phyloP scores from a whole-genome alignment of 2,113 vertebrate genomes.

The Pycnonotus jocosus region DNA sequence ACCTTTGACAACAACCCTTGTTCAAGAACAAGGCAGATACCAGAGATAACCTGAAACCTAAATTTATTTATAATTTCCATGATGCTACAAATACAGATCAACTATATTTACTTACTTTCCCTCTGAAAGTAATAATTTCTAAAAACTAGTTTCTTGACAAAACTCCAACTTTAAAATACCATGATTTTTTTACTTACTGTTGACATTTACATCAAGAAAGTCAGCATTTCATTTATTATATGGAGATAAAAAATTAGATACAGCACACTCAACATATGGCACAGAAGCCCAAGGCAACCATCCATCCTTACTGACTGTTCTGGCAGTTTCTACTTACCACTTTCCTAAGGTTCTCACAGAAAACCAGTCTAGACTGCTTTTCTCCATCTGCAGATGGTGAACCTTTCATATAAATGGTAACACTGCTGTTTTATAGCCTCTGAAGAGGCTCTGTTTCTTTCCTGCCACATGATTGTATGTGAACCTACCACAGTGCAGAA shows the following conservation, averaged over 20 bases:
- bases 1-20: neutral
- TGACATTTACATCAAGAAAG: slow-evolving; percentile 28
- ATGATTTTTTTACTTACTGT: neutral
- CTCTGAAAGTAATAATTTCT: neutral
- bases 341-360: neutral
- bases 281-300: slow-evolving; percentile 12
- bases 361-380: neutral
- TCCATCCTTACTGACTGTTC: neutral
- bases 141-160: neutral
- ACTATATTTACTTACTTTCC: neutral
- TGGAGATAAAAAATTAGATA: neutral
- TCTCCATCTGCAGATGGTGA: slow-evolving; percentile 9
- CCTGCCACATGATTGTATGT: accelerated
- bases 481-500: neutral
- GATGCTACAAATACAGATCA: neutral
- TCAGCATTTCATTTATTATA: neutral
- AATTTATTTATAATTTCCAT: neutral
- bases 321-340: neutral
- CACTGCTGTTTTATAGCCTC: neutral
- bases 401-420: neutral
- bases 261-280: slow-evolving; percentile 17
- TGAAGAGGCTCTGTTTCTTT: neutral
- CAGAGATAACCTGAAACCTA: neutral
- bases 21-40: neutral
- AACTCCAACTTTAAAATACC: neutral